Percentiles rank a stretch among this genome's conserved stretches.
Conservation (phyloP, 2,797 vertebrate genomes). For the Meda fulgida region DNA sequence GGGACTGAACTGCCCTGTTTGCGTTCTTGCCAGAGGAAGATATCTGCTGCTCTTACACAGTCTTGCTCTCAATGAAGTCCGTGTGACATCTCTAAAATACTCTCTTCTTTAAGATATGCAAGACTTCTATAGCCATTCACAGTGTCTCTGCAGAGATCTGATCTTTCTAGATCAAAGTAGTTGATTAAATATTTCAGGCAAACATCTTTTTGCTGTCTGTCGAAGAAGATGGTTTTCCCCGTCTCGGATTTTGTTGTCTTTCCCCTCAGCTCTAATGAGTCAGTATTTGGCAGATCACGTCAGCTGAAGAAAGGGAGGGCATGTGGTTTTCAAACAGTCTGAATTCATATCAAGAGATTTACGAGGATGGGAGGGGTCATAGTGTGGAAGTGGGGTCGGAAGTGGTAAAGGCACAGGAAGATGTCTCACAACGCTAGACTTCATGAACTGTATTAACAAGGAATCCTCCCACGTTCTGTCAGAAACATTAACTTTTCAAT, state of each 20-base stretch:
- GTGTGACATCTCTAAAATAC: slow-evolving; percentile 11
- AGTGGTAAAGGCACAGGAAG: slow-evolving; percentile 75
- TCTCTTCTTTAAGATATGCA: slow-evolving; percentile 1
- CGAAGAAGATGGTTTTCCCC: slow-evolving; percentile 18
- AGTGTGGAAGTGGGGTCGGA: slow-evolving; percentile 55
- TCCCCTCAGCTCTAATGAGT: slow-evolving; percentile 60
- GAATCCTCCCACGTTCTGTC: not conserved
- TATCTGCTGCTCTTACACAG: slow-evolving; percentile 24
- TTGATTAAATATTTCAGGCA: not conserved
- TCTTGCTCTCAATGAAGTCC: slow-evolving; percentile 16
- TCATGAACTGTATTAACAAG: not conserved
- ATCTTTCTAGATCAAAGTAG: slow-evolving; percentile 9
- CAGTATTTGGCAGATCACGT: slow-evolving; percentile 48
- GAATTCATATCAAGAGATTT: slow-evolving; percentile 35
- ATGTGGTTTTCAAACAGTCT: slow-evolving; percentile 54
- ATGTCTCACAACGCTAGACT: no score
- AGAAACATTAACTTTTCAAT: slow-evolving; percentile 3
- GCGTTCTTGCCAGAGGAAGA: slow-evolving; percentile 21
- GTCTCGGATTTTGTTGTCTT: slow-evolving; percentile 39
- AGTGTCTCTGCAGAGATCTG: not conserved
- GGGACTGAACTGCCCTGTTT: slow-evolving; percentile 26
- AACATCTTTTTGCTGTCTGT: slow-evolving; percentile 1
- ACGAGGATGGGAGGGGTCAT: slow-evolving; percentile 32
- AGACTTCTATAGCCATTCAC: not conserved
- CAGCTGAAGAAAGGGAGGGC: slow-evolving; percentile 42